phyloP scores from a whole-genome alignment of 2,113 vertebrate genomes.

The Charina bottae region DNA sequence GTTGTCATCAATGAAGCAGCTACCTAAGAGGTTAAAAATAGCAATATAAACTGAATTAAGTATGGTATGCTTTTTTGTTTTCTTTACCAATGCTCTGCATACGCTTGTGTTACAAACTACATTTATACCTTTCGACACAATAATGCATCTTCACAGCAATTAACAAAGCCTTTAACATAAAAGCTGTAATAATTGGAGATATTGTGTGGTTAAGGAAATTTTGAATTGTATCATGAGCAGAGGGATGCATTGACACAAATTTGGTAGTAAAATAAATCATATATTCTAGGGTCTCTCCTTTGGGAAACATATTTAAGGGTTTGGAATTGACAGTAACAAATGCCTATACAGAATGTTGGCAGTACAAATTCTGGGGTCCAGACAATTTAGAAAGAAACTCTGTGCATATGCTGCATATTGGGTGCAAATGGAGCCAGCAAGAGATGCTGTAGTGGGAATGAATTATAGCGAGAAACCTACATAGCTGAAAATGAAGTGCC shows the following conservation, averaged over 20 bases:
- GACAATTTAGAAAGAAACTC: not conserved
- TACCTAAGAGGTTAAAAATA: constrained; percentile 2
- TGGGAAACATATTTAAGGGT: not conserved
- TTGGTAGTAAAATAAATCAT: not conserved
- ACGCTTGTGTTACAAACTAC: not conserved
- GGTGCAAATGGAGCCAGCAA: not conserved
- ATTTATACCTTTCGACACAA: not conserved
- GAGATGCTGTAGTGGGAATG: not conserved
- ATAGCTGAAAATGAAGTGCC: not conserved
- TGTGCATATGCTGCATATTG: not conserved
- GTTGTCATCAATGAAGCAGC: not conserved
- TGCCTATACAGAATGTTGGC: not conserved
- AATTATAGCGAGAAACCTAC: not conserved
- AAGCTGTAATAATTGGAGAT: not conserved
- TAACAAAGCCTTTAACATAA: not conserved
- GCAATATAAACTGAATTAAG: not conserved
- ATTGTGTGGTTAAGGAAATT: not conserved
- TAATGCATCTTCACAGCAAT: not conserved
- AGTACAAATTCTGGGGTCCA: not conserved
- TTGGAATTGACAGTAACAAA: not conserved
- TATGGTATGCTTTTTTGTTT: not conserved
- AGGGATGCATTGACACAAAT: not conserved
- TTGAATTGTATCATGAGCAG: not conserved
- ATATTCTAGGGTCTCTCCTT: not conserved
- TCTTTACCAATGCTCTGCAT: not conserved